Evolutionary conservation across 1,140 invertebrate species (phyloP).

Genomic region (Apis laboriosa): DNA sequence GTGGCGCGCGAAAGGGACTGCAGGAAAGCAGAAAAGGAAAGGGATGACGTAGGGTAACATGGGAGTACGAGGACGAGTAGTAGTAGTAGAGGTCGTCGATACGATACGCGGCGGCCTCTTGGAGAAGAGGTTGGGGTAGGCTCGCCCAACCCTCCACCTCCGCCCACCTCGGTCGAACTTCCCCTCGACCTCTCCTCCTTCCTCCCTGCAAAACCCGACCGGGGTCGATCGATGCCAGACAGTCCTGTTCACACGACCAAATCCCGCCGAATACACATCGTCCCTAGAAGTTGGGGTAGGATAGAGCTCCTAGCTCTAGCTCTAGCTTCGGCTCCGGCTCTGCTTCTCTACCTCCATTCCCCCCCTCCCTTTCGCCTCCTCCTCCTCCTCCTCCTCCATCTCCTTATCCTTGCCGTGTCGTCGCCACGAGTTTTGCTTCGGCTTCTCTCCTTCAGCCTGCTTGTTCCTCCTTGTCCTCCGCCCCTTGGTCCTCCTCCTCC

Average conservation of each 20-base stretch:
- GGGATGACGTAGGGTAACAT: conserved; percentile 62
- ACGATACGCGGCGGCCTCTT: conserved; percentile 72
- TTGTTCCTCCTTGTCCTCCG: conserved; percentile 33
- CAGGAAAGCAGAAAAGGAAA: conserved; percentile 56
- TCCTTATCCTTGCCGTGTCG: conserved; percentile 10
- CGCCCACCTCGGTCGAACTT: conserved; percentile 40
- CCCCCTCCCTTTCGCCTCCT: neutral
- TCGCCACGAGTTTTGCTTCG: conserved; percentile 14
- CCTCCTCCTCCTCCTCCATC: neutral
- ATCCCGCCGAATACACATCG: conserved; percentile 75
- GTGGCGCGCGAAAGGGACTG: conserved; percentile 49
- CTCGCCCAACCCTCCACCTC: conserved; percentile 63
- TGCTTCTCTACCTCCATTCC: neutral
- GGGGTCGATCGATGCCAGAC: conserved; percentile 80
- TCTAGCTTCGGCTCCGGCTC: neutral
- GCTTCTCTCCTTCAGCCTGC: neutral
- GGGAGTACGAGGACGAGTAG: conserved; percentile 48
- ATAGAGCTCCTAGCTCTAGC: conserved; percentile 13
- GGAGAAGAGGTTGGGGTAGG: conserved; percentile 79
- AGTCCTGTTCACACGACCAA: conserved; percentile 78
- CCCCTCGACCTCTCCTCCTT: conserved; percentile 37
- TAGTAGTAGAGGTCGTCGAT: conserved; percentile 78
- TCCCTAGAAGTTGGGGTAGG: conserved; percentile 45
- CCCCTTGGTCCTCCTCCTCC: neutral
- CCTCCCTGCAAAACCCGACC: conserved; percentile 50